Base-by-base conservation (phyloP, 2,797 vertebrate genomes). In the Eleutherodactylus coqui region DNA sequence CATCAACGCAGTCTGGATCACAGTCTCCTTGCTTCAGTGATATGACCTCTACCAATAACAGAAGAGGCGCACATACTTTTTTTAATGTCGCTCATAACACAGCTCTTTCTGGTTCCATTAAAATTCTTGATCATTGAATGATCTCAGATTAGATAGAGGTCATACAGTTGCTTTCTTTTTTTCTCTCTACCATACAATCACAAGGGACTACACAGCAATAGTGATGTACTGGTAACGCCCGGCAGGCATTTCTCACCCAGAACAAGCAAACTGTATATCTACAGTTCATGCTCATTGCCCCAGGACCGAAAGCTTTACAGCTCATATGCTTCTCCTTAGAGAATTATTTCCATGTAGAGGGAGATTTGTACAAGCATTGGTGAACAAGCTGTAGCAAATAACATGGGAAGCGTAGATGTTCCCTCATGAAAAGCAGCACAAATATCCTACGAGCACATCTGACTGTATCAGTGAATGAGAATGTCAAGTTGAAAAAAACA, bases 241-340 rank as follows among this genome's bases (percentile, higher is more conserved):
- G 34, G 80, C 21, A 17, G 79, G 80, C 64, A 72, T 72, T 82
- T 72, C 47, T 82, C 49, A 11, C 80, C 80, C 45, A 29, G 64
- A 53, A 55, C 21, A 70, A 19, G 45, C 24, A 29, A 27, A 45
- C 21, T 53, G 64, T 72, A 69, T 41, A 34, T 49, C 34, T 17
- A 34, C 27, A 1, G 13, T 72, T 73, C 45, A 36, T 82, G 45
- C 49, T 72, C 24, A 24, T 43, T 73, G 67, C 80, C 67, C 43
- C 8, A 41, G 80, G 80, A 27, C 27, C 24, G 21, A 19, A 72
- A 73, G 47, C 49, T 72, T 21, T 70, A 27, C 67, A 73, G 34
- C 80, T 72, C 45, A 70, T 70, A 27, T 53, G 47, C 14, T 38
- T 43, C 70, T 41, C 67, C 49, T 41, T 17, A 53, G 64, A 55